A percentile compares a stretch with the other conserved stretches of the same genome.
Evolutionary conservation across 2,797 vertebrate genomes (phyloP).

Genomic region (Falco novaeseelandiae): DNA sequence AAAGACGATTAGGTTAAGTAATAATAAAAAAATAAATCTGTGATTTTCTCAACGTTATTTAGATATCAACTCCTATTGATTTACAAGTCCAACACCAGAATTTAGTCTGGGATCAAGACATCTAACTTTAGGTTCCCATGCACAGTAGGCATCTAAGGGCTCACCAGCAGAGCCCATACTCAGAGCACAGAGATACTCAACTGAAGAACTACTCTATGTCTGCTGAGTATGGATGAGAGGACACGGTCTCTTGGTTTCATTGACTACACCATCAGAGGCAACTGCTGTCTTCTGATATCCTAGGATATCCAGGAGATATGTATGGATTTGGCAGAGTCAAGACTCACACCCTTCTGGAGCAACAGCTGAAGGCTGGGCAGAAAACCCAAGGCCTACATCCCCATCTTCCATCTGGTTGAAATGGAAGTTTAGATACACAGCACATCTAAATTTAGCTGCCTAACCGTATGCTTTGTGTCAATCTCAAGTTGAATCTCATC

Average conservation of each 20-base stretch:
- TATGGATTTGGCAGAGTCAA: neutral
- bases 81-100: neutral
- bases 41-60: neutral
- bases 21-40: neutral
- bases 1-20: neutral
- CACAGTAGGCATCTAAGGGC: neutral
- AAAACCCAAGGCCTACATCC: neutral
- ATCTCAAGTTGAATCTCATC: neutral
- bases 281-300: neutral
- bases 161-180: neutral
- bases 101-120: neutral
- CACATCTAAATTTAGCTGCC: neutral
- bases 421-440: neutral
- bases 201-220: neutral
- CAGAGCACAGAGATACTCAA: neutral
- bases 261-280: neutral
- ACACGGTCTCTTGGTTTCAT: neutral
- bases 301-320: neutral
- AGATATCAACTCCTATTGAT: neutral
- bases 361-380: neutral
- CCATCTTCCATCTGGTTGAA: neutral
- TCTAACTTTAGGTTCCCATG: neutral
- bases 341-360: neutral
- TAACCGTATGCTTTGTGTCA: neutral
- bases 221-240: neutral